Evolutionary conservation across 2,888 invertebrate genomes (phyloP).

Genomic region (Antitype chi): DNA sequence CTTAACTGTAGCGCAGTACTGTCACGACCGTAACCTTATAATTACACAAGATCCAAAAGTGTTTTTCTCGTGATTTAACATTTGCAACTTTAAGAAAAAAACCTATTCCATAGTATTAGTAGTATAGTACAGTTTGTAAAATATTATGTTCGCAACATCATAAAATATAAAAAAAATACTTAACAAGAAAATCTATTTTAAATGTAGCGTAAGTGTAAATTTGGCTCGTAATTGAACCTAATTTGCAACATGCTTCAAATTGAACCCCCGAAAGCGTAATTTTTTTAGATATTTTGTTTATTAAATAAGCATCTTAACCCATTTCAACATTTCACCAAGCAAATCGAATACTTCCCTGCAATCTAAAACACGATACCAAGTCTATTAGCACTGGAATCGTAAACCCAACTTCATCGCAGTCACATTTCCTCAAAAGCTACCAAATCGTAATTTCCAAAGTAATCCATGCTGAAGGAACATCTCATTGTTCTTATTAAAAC

Average conservation of each 20-base stretch:
- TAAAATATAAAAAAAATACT: neutral
- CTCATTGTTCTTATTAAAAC: constrained; percentile 63
- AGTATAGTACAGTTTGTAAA: neutral
- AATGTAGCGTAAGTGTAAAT: neutral
- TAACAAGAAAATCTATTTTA: neutral
- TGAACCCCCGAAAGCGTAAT: no score
- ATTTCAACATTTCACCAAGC: neutral
- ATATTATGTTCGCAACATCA: neutral
- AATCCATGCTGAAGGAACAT: constrained; percentile 57
- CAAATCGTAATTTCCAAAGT: constrained; percentile 60
- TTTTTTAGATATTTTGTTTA: neutral
- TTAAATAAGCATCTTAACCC: neutral
- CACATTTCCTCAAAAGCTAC: constrained; percentile 39
- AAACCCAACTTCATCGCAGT: constrained; percentile 28
- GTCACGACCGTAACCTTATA: neutral
- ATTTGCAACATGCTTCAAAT: neutral
- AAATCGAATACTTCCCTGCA: neutral
- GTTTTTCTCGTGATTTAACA: neutral
- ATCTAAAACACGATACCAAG: constrained; percentile 11
- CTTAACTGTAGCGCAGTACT: neutral
- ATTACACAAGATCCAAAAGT: neutral
- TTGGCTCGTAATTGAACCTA: no score
- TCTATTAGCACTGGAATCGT: constrained; percentile 19
- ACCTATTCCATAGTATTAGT: neutral
- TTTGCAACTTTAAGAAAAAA: neutral